phyloP scores from a whole-genome alignment of 2,113 vertebrate genomes.

The Pogonocichla stellata region DNA sequence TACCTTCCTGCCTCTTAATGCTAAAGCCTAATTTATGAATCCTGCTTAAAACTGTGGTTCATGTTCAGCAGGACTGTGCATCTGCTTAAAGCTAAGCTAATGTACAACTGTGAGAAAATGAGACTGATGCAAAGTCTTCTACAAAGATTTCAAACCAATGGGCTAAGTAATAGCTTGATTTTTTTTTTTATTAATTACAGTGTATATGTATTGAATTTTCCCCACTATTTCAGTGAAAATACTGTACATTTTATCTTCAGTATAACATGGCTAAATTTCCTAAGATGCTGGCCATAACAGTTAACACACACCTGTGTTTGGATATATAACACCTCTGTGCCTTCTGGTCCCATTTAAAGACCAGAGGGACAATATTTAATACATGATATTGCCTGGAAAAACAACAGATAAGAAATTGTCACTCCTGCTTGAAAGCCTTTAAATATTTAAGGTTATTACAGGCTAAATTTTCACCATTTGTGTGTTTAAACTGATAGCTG shows the following conservation, averaged over 20 bases:
- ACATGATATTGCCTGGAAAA: background rate
- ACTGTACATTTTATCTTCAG: background rate
- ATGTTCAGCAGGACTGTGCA: background rate
- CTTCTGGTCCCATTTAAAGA: background rate
- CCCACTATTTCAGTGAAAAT: background rate
- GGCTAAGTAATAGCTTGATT: background rate
- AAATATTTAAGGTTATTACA: conserved; percentile 63
- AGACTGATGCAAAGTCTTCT: background rate
- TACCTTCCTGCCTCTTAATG: background rate
- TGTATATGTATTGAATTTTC: background rate
- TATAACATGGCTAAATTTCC: background rate
- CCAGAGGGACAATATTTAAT: background rate
- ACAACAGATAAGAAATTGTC: conserved; percentile 7
- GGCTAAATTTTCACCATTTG: conserved; percentile 40
- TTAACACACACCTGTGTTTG: background rate
- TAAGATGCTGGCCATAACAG: background rate
- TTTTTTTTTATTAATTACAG: background rate
- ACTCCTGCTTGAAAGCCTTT: conserved; percentile 49
- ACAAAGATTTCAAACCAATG: background rate
- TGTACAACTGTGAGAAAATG: background rate
- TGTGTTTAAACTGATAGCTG: conserved; percentile 55
- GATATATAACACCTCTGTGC: background rate
- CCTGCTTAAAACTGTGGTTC: background rate
- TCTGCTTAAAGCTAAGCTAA: background rate
- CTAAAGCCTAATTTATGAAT: conserved; percentile 25